Percentiles rank a stretch among this genome's conserved stretches.
Conservation (phyloP, 2,797 vertebrate genomes). For the Prionace glauca region DNA sequence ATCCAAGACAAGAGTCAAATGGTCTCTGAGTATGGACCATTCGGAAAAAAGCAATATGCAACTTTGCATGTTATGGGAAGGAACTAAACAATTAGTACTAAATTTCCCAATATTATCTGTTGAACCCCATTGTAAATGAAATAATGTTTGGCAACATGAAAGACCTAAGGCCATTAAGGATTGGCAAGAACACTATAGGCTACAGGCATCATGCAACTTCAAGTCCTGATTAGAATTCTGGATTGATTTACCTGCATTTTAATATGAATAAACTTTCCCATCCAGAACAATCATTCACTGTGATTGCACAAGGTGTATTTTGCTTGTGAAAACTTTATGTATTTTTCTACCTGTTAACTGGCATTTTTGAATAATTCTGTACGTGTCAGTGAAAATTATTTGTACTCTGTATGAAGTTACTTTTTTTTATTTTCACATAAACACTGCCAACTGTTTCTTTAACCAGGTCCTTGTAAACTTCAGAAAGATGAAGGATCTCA, state of each 20-base stretch:
- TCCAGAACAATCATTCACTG: background rate
- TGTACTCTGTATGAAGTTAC: background rate
- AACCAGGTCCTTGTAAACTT: background rate
- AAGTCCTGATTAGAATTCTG: background rate
- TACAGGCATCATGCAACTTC: background rate
- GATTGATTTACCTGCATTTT: background rate
- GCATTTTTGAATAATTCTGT: background rate
- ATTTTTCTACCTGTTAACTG: background rate
- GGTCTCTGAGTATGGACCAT: background rate
- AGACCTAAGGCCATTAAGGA: background rate
- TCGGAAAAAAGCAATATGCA: background rate
- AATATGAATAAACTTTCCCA: too few relatives aligned
- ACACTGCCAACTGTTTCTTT: background rate
- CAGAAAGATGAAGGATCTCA: background rate
- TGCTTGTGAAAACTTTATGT: background rate
- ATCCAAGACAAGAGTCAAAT: background rate
- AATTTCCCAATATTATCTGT: background rate
- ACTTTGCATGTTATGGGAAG: background rate
- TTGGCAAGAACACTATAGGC: background rate
- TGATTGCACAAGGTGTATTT: background rate
- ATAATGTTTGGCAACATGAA: background rate
- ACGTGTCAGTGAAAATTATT: background rate
- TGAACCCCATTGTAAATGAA: background rate
- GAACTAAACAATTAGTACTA: background rate
- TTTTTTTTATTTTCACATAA: background rate